phyloP scores from a whole-genome alignment of 1,140 invertebrate species.

The Drosophila triauraria region DNA sequence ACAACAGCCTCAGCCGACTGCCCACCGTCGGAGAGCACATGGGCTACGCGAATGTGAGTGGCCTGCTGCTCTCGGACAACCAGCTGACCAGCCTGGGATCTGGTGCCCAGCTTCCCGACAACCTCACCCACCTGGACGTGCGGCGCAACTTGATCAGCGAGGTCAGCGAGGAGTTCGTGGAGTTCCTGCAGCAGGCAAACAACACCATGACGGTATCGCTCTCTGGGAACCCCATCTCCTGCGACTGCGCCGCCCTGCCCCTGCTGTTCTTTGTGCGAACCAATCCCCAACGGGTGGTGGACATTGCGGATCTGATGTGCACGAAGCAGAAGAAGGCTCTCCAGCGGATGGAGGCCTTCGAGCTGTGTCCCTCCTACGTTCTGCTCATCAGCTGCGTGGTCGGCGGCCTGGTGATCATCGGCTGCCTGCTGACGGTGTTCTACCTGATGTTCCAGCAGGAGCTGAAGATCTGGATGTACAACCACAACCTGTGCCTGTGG shows the following conservation, averaged over 20 bases:
- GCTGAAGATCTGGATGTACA: conserved; percentile 90
- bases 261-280: conserved; percentile 87
- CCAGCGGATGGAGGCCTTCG: conserved; percentile 84
- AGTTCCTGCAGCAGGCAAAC: conserved; percentile 71
- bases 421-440: conserved; percentile 85
- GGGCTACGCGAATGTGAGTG: conserved; percentile 85
- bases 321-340: conserved; percentile 57
- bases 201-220: conserved; percentile 85
- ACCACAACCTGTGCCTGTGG: conserved; percentile 89
- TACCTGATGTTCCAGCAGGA: conserved; percentile 88
- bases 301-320: conserved; percentile 85
- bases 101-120: conserved; percentile 63
- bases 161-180: conserved; percentile 81
- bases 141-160: conserved; percentile 86
- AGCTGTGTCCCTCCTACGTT: conserved; percentile 86
- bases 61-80: conserved; percentile 86
- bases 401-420: conserved; percentile 85
- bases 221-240: conserved; percentile 88
- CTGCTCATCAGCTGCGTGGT: conserved; percentile 83
- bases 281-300: conserved; percentile 78
- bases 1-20: conserved; percentile 85
- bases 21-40: conserved; percentile 63
- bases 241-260: conserved; percentile 87
- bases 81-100: conserved; percentile 84
- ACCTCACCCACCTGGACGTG: conserved; percentile 85